A percentile compares a stretch with the other conserved stretches of the same genome.
Conservation (phyloP, 1,140 invertebrate genomes). For the Daktulosphaira vitifoliae region DNA sequence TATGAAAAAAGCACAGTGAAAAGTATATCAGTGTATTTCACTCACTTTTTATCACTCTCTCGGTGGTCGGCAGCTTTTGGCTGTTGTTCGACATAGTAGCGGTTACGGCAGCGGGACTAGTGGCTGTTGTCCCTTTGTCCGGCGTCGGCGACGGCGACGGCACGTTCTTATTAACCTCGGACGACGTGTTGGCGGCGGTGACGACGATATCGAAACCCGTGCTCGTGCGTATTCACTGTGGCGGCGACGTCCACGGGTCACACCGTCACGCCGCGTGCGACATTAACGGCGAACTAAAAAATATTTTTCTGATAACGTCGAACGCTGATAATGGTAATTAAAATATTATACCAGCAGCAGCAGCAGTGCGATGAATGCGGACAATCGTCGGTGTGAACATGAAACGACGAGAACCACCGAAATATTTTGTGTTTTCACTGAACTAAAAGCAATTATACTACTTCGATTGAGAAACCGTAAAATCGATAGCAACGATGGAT, state of each 20-base stretch:
- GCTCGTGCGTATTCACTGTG: too few relatives aligned
- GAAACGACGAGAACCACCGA: too few relatives aligned
- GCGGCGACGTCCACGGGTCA: conserved; percentile 12
- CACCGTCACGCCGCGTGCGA: conserved; percentile 16
- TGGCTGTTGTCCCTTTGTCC: neutral
- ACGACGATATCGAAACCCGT: too few relatives aligned
- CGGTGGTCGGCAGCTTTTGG: conserved; percentile 60
- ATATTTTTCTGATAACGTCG: neutral
- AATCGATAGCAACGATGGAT: too few relatives aligned
- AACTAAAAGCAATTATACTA: too few relatives aligned
- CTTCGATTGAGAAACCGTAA: too few relatives aligned
- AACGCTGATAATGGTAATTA: neutral
- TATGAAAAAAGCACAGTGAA: too few relatives aligned
- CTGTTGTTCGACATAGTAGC: conserved; percentile 49
- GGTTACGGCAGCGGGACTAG: neutral
- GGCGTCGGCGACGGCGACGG: neutral
- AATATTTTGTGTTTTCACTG: too few relatives aligned
- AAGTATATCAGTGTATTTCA: conserved; percentile 25
- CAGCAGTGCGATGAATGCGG: too few relatives aligned
- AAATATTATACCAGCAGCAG: too few relatives aligned
- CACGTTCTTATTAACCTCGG: neutral
- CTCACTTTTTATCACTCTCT: conserved; percentile 66
- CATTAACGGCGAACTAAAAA: conserved; percentile 4
- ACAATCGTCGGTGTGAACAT: too few relatives aligned
- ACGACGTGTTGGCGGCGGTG: neutral